A percentile compares a stretch with the other conserved stretches of the same genome.
phyloP scores from a whole-genome alignment of 2,888 invertebrate genomes.

The Beris morrisii region DNA sequence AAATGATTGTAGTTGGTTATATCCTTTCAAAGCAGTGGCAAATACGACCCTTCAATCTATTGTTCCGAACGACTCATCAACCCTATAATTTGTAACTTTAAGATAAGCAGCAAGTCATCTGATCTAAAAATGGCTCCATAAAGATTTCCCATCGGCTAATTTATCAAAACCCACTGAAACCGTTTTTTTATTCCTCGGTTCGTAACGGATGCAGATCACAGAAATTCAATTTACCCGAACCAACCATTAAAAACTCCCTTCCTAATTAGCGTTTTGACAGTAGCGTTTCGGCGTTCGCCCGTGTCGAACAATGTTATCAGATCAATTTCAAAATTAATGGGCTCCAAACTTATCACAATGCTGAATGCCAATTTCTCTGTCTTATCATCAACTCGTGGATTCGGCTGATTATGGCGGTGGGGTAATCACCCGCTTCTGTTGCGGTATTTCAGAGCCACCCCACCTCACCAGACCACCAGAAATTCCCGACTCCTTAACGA shows the following conservation, averaged over 20 bases:
- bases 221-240: constrained; percentile 29
- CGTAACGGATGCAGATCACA: constrained; percentile 32
- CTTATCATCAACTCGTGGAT: constrained; percentile 21
- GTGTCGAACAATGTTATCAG: constrained; percentile 33
- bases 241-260: constrained; percentile 9
- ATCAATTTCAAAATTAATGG: constrained; percentile 37
- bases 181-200: neutral
- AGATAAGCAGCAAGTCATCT: no score
- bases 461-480: neutral
- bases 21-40: no score
- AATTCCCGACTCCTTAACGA: constrained; percentile 13
- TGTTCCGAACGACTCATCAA: no score
- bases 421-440: no score
- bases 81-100: no score
- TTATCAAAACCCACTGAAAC: no score
- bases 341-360: constrained; percentile 25
- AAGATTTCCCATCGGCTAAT: no score
- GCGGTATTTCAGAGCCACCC: neutral
- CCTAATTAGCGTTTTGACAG: constrained; percentile 27
- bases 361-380: constrained; percentile 32
- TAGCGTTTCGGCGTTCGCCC: constrained; percentile 20
- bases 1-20: no score
- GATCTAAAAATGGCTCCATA: no score
- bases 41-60: no score
- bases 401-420: constrained; percentile 22